Conservation (phyloP, 2,113 vertebrate genomes). For the Lampris megalopsis region DNA sequence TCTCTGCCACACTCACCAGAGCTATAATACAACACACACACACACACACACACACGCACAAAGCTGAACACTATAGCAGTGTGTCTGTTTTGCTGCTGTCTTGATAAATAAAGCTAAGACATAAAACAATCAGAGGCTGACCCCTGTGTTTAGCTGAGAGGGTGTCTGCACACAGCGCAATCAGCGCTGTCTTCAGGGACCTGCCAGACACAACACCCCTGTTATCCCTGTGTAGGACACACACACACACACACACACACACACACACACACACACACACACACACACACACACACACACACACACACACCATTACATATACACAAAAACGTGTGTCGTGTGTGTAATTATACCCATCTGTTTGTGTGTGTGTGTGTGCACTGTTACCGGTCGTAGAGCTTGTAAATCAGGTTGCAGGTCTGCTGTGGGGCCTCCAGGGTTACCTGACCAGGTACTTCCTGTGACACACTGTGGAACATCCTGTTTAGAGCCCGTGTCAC, state of each 20-base stretch:
- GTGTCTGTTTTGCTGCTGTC: too few relatives aligned
- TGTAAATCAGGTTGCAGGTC: constrained; percentile 74
- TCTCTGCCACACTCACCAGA: constrained; percentile 81
- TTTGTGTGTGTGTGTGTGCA: not conserved
- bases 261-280: not conserved
- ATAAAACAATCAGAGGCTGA: constrained; percentile 42
- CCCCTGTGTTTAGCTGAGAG: constrained; percentile 85
- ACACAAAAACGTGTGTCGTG: not conserved
- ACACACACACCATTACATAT: not conserved
- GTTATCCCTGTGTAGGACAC: constrained; percentile 61
- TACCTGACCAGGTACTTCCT: constrained; percentile 69
- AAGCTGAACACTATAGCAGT: constrained; percentile 15
- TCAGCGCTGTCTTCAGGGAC: constrained; percentile 77
- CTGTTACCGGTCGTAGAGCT: constrained; percentile 84
- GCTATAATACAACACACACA: constrained; percentile 63
- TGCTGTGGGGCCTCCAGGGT: constrained; percentile 69
- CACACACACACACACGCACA: not conserved
- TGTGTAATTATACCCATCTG: not conserved
- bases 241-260: not conserved
- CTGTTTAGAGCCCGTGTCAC: constrained; percentile 73
- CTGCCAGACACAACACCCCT: constrained; percentile 69
- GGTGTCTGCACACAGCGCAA: constrained; percentile 83
- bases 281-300: constrained; percentile 10
- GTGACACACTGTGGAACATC: constrained; percentile 77
- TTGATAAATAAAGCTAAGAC: not conserved